phyloP scores from a whole-genome alignment of 2,888 invertebrate species.

The Ophonus ardosiacus region DNA sequence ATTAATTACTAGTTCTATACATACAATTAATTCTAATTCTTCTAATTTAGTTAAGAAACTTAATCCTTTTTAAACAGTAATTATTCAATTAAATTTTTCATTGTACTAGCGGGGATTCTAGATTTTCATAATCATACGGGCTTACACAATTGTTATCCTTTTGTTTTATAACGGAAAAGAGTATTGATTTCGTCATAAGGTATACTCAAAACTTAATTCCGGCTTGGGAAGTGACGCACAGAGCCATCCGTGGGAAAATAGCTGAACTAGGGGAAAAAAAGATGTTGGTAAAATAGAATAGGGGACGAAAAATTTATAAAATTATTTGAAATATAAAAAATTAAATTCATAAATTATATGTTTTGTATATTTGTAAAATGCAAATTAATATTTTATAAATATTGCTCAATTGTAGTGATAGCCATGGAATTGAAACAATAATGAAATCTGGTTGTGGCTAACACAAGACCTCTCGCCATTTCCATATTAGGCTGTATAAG shows the following conservation, averaged over 20 bases:
- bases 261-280: not conserved
- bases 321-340: no score
- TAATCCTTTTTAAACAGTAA: constrained; percentile 5
- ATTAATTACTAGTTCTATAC: not conserved
- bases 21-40: not conserved
- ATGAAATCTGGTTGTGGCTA: no score
- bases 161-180: constrained; percentile 30
- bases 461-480: no score
- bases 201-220: constrained; percentile 12
- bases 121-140: constrained; percentile 39
- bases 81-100: constrained; percentile 44
- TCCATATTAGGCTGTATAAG: no score
- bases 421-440: no score
- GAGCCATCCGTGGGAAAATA: not conserved
- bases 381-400: no score
- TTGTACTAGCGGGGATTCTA: constrained; percentile 31
- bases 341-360: no score
- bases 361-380: no score
- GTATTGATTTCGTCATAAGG: not conserved
- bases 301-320: not conserved
- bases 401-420: no score
- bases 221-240: not conserved
- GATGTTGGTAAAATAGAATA: constrained; percentile 1
- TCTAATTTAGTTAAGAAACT: not conserved
- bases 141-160: constrained; percentile 31